phyloP scores from a whole-genome alignment of 2,888 invertebrate species.

The Luperina testacea region DNA sequence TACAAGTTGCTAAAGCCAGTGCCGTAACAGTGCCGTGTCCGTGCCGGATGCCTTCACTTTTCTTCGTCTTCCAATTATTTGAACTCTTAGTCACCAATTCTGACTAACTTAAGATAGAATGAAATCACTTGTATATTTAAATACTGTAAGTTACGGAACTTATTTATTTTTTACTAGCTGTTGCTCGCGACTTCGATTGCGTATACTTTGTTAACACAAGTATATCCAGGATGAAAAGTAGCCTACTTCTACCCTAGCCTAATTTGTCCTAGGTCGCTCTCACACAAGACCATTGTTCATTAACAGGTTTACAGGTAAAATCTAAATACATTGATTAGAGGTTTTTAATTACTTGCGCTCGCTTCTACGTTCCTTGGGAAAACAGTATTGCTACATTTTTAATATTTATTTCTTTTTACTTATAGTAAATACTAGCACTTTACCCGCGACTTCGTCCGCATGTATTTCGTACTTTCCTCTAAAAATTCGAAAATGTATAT shows the following conservation, averaged over 20 bases:
- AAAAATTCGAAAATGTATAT: too few species aligned
- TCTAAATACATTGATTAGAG: too few species aligned
- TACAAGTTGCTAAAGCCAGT: background rate
- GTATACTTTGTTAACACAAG: background rate
- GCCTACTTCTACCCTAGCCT: background rate
- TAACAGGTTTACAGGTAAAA: too few species aligned
- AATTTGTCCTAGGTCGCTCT: too few species aligned
- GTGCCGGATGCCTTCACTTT: constrained; percentile 21
- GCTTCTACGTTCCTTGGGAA: too few species aligned
- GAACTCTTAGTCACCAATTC: constrained; percentile 30
- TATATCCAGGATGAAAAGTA: background rate
- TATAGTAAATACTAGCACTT: too few species aligned
- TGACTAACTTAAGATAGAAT: constrained; percentile 7
- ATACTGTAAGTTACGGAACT: background rate
- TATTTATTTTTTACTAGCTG: background rate
- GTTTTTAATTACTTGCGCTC: too few species aligned
- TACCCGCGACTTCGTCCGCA: too few species aligned
- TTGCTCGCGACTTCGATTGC: background rate
- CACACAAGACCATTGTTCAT: too few species aligned
- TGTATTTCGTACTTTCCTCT: too few species aligned
- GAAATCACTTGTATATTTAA: constrained; percentile 40
- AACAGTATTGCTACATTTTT: too few species aligned
- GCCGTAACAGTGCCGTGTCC: background rate
- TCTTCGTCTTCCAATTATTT: constrained; percentile 6
- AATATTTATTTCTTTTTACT: too few species aligned